Evolutionary conservation across 2,797 vertebrate genomes (phyloP).

Genomic region (Megalops cyprinoides): DNA sequence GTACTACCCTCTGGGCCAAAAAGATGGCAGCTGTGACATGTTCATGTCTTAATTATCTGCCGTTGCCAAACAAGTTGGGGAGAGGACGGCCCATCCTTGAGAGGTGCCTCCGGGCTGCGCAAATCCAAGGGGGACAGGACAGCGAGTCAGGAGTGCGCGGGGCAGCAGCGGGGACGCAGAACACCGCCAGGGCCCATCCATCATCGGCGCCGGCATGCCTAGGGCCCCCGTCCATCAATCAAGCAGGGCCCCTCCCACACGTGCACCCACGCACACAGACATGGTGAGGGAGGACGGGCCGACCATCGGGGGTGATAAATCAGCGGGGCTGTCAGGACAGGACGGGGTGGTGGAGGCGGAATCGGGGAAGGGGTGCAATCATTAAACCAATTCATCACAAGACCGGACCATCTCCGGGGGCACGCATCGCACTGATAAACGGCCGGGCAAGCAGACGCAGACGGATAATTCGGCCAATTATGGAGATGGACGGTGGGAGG

Average conservation of each 20-base stretch:
- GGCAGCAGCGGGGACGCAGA: background rate
- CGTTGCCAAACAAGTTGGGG: background rate
- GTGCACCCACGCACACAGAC: background rate
- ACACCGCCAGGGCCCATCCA: background rate
- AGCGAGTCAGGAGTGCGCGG: constrained; percentile 10
- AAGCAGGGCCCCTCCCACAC: too few species aligned
- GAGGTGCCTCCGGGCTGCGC: background rate
- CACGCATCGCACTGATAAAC: background rate
- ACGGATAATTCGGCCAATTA: constrained; percentile 25
- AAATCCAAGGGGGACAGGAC: constrained; percentile 4
- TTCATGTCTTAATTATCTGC: constrained; percentile 17
- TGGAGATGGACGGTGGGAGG: background rate
- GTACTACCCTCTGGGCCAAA: background rate
- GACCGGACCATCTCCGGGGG: background rate
- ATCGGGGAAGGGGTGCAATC: constrained; percentile 20
- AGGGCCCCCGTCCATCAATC: too few species aligned
- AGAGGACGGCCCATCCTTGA: background rate
- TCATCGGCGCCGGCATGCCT: too few species aligned
- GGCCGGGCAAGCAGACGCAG: constrained; percentile 7
- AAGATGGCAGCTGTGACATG: background rate
- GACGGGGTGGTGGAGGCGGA: background rate
- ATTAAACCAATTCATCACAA: constrained; percentile 30
- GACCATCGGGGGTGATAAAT: constrained; percentile 18
- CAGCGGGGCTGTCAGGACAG: background rate
- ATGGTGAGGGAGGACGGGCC: background rate